Conservation (phyloP, 2,113 vertebrate genomes). For the Cepphus grylle region DNA sequence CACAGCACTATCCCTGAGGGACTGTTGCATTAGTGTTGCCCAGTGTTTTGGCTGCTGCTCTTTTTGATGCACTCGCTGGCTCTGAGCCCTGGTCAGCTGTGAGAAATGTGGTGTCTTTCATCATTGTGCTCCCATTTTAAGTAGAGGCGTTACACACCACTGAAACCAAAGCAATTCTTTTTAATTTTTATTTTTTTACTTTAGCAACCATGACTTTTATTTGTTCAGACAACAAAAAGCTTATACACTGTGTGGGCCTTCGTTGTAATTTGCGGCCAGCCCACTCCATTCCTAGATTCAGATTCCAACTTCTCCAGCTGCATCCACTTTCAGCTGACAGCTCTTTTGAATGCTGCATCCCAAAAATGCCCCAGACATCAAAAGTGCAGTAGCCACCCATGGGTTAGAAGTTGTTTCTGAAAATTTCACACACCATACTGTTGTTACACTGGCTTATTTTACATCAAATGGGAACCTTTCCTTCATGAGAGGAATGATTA, state of each 20-base stretch:
- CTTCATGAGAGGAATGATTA: background rate
- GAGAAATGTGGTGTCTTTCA: slow-evolving; percentile 1
- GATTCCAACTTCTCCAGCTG: slow-evolving; percentile 48
- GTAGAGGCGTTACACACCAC: background rate
- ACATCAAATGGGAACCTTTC: background rate
- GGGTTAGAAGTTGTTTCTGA: background rate
- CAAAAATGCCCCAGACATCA: background rate
- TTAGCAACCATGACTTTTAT: background rate
- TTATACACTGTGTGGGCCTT: background rate
- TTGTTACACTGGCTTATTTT: background rate
- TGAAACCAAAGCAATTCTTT: background rate
- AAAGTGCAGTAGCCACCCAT: background rate
- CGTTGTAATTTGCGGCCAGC: background rate
- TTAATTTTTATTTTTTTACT: background rate
- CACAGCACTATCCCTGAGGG: background rate
- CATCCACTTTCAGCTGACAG: slow-evolving; percentile 31
- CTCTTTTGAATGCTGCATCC: slow-evolving; percentile 9
- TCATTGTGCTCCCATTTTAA: slow-evolving; percentile 21
- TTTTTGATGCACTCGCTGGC: slow-evolving; percentile 7
- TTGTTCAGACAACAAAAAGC: background rate
- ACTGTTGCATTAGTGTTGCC: background rate
- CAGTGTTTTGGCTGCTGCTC: background rate
- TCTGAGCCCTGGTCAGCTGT: slow-evolving; percentile 42
- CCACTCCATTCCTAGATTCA: background rate
- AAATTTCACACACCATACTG: background rate